Evolutionary conservation across 1,140 invertebrate genomes (phyloP).

Genomic region (Drosophila guanche): DNA sequence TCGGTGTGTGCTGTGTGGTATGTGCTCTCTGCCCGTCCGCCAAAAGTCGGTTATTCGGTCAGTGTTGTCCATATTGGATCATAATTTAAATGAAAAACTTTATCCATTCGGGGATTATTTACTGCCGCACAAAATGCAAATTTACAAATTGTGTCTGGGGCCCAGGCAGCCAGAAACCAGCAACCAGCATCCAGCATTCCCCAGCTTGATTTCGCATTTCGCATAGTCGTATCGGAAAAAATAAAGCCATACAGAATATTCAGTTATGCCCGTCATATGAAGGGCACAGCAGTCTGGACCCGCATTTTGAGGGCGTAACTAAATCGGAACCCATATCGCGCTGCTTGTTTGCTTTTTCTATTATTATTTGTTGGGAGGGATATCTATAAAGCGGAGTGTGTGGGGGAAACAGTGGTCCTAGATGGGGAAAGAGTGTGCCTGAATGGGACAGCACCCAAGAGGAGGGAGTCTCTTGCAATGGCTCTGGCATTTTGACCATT

Average conservation of each 20-base stretch:
- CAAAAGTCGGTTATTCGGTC: slow-evolving; percentile 37
- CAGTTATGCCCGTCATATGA: not conserved
- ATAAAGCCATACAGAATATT: too few species aligned
- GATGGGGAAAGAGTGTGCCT: slow-evolving; percentile 12
- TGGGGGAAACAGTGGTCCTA: too few species aligned
- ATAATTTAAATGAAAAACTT: slow-evolving; percentile 52
- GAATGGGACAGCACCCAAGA: slow-evolving; percentile 20
- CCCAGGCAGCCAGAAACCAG: not conserved
- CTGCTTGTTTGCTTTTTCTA: slow-evolving; percentile 63
- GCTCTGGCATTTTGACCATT: slow-evolving; percentile 24
- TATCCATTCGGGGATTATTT: slow-evolving; percentile 45
- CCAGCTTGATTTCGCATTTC: too few species aligned
- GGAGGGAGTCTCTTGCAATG: slow-evolving; percentile 13
- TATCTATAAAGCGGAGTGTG: not conserved
- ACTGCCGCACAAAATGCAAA: slow-evolving; percentile 43
- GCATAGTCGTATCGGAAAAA: too few species aligned
- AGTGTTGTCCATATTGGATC: slow-evolving; percentile 23
- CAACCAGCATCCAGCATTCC: slow-evolving; percentile 3
- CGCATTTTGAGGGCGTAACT: slow-evolving; percentile 28
- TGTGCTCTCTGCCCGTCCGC: slow-evolving; percentile 5
- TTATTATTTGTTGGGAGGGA: slow-evolving; percentile 62
- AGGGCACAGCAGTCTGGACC: slow-evolving; percentile 22
- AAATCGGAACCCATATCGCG: slow-evolving; percentile 58
- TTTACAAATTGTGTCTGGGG: slow-evolving; percentile 22
- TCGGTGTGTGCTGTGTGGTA: too few species aligned